Evolutionary conservation across 2,113 vertebrate genomes (phyloP), one percentile per base, ranked within the genome.

Genomic region (Platichthys flesus): DNA sequence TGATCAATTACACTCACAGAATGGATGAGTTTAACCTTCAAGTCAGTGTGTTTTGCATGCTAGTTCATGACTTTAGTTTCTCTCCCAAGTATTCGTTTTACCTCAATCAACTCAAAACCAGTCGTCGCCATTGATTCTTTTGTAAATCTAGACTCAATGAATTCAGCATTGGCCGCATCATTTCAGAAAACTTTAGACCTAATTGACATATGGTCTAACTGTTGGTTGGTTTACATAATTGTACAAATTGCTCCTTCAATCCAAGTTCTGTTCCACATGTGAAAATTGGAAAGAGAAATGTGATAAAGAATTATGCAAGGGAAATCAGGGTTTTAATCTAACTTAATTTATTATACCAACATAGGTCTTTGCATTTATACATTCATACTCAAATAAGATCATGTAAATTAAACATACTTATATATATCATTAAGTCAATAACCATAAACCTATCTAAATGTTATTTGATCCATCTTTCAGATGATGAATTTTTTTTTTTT

Each of bases 401-500:
- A 51, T 66, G 1, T 14, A n/a, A 12, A 2, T 24, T 63, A 15
- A 55, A 63, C 12, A 55, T 12, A 58, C 23, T 21, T 37, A 67
- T 24, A 5, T 71, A 24, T 24, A 24, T 26, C 54, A 60, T 47
- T 47, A 47, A 13, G 20, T 37, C 13, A 35, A 37, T 35, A 55
- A 5, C 54, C 26, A 28, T 21, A 73, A 69, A 69, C 42, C 5
- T 9, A 2, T 78, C 26, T 76, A 55, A 64, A 68, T 9, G 8
- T 24, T 60, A 63, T 74, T 63, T 49, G 52, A 12, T 64, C 4
- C 49, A 63, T 35, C 59, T 52, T 8, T n/a, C 63, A 73, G 68
- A 12, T 80, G 57, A 78, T 71, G 40, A 76, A 77, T 23, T 23
- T 23, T 70, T 23, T 6, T 62, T 7, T 64, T 78, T 16, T 40